phyloP scores from a whole-genome alignment of 2,113 vertebrate species.

The Andinoacara biseriatus region DNA sequence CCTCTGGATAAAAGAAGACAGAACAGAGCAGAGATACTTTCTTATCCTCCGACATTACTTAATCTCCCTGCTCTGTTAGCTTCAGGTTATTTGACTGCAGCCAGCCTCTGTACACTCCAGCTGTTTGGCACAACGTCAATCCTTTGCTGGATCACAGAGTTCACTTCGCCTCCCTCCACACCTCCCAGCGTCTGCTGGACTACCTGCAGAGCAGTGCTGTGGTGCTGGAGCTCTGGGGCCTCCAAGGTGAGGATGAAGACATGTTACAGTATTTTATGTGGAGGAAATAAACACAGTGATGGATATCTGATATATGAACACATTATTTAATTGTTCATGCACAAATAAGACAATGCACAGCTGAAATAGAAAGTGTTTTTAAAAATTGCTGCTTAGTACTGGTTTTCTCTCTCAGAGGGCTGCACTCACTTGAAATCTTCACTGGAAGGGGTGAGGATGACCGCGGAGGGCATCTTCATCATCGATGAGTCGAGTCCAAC shows the following conservation, averaged over 20 bases:
- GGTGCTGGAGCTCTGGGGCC: conserved; percentile 89
- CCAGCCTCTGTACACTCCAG: conserved; percentile 81
- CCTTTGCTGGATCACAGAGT: conserved; percentile 82
- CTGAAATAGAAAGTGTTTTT: background rate
- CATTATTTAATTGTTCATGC: background rate
- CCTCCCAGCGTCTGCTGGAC: conserved; percentile 82
- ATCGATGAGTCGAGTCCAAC: conserved; percentile 73
- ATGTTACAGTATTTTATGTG: background rate
- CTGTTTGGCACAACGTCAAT: conserved; percentile 85
- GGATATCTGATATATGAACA: background rate
- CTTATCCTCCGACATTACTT: background rate
- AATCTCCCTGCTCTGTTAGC: conserved; percentile 61
- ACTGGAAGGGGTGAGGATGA: conserved; percentile 70
- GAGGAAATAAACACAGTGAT: background rate
- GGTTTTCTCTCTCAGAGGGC: conserved; percentile 77
- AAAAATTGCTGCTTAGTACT: background rate
- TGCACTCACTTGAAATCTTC: conserved; percentile 76
- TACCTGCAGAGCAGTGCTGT: conserved; percentile 90
- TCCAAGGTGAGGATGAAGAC: conserved; percentile 83
- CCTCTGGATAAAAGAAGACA: background rate
- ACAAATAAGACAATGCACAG: background rate
- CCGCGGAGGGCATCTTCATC: conserved; percentile 79
- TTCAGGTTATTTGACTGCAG: conserved; percentile 85
- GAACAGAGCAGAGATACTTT: background rate
- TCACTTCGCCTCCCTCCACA: conserved; percentile 80